These are phyloP conservation scores for Parnassius glacialis DNA, from an alignment of 2,888 invertebrate species.

Conservation along the genomic window DNA sequence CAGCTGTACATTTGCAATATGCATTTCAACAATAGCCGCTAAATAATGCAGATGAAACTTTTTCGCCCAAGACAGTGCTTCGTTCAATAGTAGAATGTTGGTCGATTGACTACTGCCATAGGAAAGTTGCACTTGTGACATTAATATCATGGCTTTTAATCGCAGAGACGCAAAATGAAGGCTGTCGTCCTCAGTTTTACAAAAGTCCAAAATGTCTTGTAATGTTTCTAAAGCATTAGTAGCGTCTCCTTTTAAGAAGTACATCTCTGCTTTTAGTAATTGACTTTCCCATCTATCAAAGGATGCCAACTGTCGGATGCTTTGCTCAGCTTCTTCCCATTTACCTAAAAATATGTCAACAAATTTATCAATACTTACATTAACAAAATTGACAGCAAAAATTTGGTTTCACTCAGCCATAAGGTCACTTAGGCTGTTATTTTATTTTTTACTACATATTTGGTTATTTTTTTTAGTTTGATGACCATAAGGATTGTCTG, in stretches of 20 bases:
- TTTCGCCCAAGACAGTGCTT: slow-evolving; percentile 87
- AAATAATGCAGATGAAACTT: slow-evolving; percentile 89
- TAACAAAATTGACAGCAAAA: not conserved
- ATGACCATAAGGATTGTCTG: no score
- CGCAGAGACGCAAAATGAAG: slow-evolving; percentile 78
- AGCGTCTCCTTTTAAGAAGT: slow-evolving; percentile 76
- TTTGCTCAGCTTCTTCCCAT: slow-evolving; percentile 86
- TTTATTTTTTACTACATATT: no score
- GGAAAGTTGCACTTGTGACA: slow-evolving; percentile 83
- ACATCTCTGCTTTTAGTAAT: slow-evolving; percentile 78
- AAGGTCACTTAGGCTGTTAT: no score
- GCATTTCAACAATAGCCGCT: slow-evolving; percentile 87
- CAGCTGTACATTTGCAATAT: slow-evolving; percentile 89
- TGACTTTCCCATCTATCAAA: slow-evolving; percentile 85
- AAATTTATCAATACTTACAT: slow-evolving; percentile 29
- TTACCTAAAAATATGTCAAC: slow-evolving; percentile 65
- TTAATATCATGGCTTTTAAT: slow-evolving; percentile 85
- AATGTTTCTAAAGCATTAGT: slow-evolving; percentile 70
- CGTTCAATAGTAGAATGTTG: slow-evolving; percentile 82
- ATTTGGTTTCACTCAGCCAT: no score
- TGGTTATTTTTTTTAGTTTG: no score
- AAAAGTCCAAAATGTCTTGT: slow-evolving; percentile 75
- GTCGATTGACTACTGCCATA: slow-evolving; percentile 78
- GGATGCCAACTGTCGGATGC: slow-evolving; percentile 84
- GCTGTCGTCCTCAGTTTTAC: slow-evolving; percentile 74